Percentiles rank a stretch among this genome's conserved stretches.
These are phyloP conservation scores for Aleiodes sp. DNA, from an alignment of 1,140 invertebrate genomes.

Conservation along the genomic window DNA sequence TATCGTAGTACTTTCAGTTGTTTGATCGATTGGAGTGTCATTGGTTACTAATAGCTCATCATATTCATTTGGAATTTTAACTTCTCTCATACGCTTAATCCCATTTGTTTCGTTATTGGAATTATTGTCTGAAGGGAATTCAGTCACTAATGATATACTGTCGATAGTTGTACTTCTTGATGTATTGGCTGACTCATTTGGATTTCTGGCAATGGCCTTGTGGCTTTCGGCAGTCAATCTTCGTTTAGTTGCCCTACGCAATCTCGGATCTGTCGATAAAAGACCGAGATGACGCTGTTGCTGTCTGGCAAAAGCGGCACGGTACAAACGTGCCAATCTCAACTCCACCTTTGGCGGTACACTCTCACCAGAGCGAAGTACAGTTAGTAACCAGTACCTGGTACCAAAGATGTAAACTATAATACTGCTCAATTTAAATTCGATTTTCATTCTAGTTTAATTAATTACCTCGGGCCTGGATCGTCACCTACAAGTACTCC, in stretches of 20 bases:
- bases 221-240: background rate
- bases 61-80: conserved; percentile 30
- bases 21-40: background rate
- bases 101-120: background rate
- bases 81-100: conserved; percentile 28
- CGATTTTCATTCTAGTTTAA: background rate
- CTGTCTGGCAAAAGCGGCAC: conserved; percentile 65
- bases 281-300: conserved; percentile 59
- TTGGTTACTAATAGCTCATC: background rate
- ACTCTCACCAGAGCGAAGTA: conserved; percentile 67
- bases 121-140: background rate
- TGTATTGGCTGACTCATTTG: background rate
- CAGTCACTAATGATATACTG: background rate
- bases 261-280: conserved; percentile 45
- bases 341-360: conserved; percentile 61
- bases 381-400: conserved; percentile 83
- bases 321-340: conserved; percentile 64
- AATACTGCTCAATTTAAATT: background rate
- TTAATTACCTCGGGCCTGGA: conserved; percentile 59
- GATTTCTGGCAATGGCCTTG: background rate
- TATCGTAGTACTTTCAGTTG: background rate
- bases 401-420: background rate
- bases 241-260: conserved; percentile 41
- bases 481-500: conserved; percentile 59
- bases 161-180: background rate